These are phyloP conservation scores for Hemiscyllium ocellatum DNA, from an alignment of 2,113 vertebrate species.

Conservation along the genomic window DNA sequence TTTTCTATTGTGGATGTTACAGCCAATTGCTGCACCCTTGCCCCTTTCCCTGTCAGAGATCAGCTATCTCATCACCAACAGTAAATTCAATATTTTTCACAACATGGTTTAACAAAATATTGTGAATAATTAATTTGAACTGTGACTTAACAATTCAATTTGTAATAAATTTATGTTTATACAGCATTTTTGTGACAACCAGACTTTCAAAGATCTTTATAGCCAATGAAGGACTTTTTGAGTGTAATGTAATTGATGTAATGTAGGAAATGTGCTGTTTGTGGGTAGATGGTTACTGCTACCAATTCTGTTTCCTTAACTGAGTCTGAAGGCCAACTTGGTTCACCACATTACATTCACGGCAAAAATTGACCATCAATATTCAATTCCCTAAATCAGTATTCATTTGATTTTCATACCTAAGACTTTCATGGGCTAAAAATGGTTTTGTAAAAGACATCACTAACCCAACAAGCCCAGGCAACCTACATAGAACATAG, in stretches of 20 bases:
- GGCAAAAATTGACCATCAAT: too few species aligned
- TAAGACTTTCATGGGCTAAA: too few species aligned
- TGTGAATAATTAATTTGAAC: slow-evolving; percentile 6
- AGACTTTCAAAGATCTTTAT: background rate
- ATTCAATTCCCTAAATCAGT: too few species aligned
- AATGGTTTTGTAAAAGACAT: too few species aligned
- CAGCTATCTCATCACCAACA: background rate
- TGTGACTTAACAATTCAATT: background rate
- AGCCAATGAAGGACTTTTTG: background rate
- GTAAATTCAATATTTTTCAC: background rate
- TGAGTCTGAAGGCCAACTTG: too few species aligned
- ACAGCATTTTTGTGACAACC: background rate
- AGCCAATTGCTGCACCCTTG: background rate
- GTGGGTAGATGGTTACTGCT: too few species aligned
- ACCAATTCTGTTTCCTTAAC: too few species aligned
- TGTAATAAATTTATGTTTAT: background rate
- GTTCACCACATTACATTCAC: too few species aligned
- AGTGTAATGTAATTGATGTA: background rate
- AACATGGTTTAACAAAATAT: background rate
- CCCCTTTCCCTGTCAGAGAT: background rate
- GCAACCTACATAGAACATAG: too few species aligned
- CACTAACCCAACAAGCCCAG: too few species aligned
- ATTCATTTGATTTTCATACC: too few species aligned
- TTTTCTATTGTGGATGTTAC: background rate
- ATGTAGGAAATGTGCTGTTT: background rate